Percentiles rank a stretch among this genome's conserved stretches.
Conservation (phyloP, 1,140 invertebrate genomes). For the Akabosia matsudoensis region DNA sequence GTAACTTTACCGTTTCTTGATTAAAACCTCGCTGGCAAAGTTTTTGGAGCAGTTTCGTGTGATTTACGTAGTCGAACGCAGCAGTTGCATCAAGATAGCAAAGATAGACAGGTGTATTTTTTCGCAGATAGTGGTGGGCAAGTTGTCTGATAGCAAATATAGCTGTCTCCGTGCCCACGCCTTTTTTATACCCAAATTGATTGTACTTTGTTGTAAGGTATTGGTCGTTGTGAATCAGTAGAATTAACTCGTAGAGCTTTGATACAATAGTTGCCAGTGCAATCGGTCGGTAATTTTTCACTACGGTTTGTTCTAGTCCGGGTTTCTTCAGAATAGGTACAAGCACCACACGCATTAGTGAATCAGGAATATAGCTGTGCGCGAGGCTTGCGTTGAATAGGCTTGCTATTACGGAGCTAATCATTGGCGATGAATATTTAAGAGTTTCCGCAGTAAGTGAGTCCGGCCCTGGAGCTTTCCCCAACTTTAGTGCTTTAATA, state of each 20-base stretch:
- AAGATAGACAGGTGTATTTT: neutral
- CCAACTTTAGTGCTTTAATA: neutral
- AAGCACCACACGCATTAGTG: neutral
- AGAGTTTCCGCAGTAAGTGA: neutral
- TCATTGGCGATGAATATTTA: neutral
- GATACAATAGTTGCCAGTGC: neutral
- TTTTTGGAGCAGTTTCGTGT: neutral
- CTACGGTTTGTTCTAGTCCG: neutral
- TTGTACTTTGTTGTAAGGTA: neutral
- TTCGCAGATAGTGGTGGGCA: neutral
- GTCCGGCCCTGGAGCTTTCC: neutral
- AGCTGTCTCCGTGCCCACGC: too few species aligned
- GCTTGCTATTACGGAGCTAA: neutral
- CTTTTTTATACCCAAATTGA: slow-evolving; percentile 15
- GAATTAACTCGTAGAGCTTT: neutral
- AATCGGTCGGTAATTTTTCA: slow-evolving; percentile 4
- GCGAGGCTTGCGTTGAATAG: neutral
- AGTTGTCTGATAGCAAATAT: neutral
- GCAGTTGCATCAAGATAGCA: too few species aligned
- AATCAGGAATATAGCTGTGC: neutral
- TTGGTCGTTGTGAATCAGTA: neutral
- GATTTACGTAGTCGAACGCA: slow-evolving; percentile 3
- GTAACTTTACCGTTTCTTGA: neutral
- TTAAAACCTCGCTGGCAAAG: neutral
- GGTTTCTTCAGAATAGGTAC: neutral